Conservation (phyloP, 2,113 vertebrate species). For the Microtus richardsoni region DNA sequence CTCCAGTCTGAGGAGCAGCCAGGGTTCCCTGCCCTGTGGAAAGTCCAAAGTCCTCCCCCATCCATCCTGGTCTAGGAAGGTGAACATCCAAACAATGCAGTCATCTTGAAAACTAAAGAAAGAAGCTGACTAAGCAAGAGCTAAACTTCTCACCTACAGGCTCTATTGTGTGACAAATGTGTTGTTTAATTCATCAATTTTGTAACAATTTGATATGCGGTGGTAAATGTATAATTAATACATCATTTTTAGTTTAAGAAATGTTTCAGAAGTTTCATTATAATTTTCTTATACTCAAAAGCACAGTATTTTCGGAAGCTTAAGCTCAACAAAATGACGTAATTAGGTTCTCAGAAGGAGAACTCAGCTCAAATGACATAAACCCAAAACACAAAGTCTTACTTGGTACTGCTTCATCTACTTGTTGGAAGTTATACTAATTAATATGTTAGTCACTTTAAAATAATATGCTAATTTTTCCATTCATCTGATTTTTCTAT, state of each 20-base stretch:
- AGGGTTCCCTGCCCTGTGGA: too few species aligned
- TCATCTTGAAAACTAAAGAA: background rate
- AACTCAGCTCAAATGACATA: background rate
- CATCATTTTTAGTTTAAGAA: background rate
- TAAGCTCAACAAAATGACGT: background rate
- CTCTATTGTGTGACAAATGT: too few species aligned
- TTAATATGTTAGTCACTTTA: background rate
- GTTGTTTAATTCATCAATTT: background rate
- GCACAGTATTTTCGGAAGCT: background rate
- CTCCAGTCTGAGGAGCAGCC: too few species aligned
- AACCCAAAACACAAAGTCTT: background rate
- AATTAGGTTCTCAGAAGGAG: background rate
- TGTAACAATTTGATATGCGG: background rate
- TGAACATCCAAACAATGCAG: too few species aligned
- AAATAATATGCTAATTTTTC: background rate
- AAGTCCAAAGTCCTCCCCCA: too few species aligned
- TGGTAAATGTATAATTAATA: background rate
- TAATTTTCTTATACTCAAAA: background rate
- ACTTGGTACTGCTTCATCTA: background rate
- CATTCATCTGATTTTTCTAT: background rate
- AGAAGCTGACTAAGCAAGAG: background rate
- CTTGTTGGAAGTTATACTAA: background rate
- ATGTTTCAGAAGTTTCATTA: background rate
- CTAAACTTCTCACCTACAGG: background rate
- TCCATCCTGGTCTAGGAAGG: too few species aligned